Percentiles rank a stretch among this genome's conserved stretches.
Conservation (phyloP, 2,113 vertebrate species). For the Uropsilus gracilis region DNA sequence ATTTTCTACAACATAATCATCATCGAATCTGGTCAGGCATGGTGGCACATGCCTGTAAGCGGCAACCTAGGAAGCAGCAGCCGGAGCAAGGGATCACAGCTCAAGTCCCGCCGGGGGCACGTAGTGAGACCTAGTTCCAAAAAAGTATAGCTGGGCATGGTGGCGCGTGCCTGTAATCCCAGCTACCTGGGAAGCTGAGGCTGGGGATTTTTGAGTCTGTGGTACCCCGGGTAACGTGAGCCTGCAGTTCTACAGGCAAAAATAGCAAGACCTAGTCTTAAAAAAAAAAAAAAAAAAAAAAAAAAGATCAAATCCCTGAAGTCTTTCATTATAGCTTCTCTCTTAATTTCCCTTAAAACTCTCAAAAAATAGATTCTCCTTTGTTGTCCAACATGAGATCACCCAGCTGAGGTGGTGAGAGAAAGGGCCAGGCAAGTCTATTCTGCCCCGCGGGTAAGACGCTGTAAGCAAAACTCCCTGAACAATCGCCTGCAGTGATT, state of each 20-base stretch:
- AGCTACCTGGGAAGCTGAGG: too few relatives aligned
- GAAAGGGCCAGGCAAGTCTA: not conserved
- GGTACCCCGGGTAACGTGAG: too few relatives aligned
- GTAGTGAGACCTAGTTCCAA: too few relatives aligned
- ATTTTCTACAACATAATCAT: not conserved
- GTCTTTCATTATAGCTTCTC: not conserved
- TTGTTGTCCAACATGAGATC: slow-evolving; percentile 27
- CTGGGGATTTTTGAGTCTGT: too few relatives aligned
- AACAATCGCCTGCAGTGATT: not conserved
- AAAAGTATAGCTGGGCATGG: too few relatives aligned
- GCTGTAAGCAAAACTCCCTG: not conserved
- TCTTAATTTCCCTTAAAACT: slow-evolving; percentile 30
- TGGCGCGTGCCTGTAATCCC: too few relatives aligned
- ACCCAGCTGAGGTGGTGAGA: not conserved
- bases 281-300: not conserved
- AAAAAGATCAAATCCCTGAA: not conserved
- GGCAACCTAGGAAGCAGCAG: too few relatives aligned
- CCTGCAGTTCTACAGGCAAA: too few relatives aligned
- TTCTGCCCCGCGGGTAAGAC: not conserved
- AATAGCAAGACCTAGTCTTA: too few relatives aligned
- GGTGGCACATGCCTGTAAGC: too few relatives aligned
- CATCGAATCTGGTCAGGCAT: not conserved
- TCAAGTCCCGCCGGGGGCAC: too few relatives aligned
- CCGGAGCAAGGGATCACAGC: too few relatives aligned
- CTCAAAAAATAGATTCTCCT: slow-evolving; percentile 10